Conservation (phyloP, 1,140 invertebrate genomes). For the Brachionus manjavacas region DNA sequence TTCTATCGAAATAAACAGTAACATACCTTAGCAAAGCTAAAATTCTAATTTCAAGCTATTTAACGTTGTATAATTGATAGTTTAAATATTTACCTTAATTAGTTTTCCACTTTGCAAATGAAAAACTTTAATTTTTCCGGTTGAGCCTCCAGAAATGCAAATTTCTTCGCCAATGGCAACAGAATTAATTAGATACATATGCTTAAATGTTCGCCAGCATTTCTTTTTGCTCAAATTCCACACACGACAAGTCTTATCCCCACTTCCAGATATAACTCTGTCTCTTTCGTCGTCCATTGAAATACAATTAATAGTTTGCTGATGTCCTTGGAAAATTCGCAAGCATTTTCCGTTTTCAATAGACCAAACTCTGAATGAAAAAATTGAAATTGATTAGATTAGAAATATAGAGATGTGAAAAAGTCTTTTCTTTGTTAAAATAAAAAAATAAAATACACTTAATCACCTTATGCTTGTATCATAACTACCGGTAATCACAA, state of each 20-base stretch:
- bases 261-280: conserved; percentile 13
- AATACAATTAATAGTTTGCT: conserved; percentile 51
- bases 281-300: conserved; percentile 44
- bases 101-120: conserved; percentile 51
- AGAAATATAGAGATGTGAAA: no score
- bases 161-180: conserved; percentile 50
- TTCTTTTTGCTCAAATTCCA: conserved; percentile 54
- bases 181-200: conserved; percentile 49
- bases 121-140: conserved; percentile 56
- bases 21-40: neutral
- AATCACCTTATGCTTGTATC: conserved; percentile 52
- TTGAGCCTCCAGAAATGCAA: conserved; percentile 52
- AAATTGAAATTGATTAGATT: no score
- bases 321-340: conserved; percentile 55
- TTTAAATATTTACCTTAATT: conserved; percentile 48
- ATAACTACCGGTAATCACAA: conserved; percentile 51
- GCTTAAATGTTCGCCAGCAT: conserved; percentile 52
- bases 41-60: neutral
- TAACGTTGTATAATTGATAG: conserved; percentile 40
- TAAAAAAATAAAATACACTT: neutral
- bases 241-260: conserved; percentile 47
- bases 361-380: conserved; percentile 54
- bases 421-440: no score
- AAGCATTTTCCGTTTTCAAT: conserved; percentile 53
- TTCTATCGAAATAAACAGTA: neutral